Base-by-base conservation (phyloP, 2,888 invertebrate species). In the Dimorphilus gyrociliatus region DNA sequence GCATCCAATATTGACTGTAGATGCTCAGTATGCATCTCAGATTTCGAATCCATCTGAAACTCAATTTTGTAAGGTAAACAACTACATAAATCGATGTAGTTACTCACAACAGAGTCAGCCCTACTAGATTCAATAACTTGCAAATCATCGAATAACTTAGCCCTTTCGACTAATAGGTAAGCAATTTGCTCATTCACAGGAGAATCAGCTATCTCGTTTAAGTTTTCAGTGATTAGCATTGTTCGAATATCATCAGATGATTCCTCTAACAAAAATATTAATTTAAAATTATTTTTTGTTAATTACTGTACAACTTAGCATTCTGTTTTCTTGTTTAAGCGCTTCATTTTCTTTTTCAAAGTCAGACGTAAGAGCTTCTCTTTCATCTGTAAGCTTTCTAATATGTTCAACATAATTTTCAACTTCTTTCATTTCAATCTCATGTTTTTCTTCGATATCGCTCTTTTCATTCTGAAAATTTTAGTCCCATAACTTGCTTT, bases 181-280 rank as follows among this genome's bases (percentile, higher is more conserved):
- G 65, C 63, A 32, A 66, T 59, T 54, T 66, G 55, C 42, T 67
- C 64, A 32, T 61, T 60, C 8, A 60, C 50, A 4, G 58, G 51
- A 14, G 57, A 52, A 19, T 52, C 44, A 10, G 59, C 54, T 24
- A 63, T 55, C 33, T 64, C 62, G 4, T 50, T 53, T 29, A 65
- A 45, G 1, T 63, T 64, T 36, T 62, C 63, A 38, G 60, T 57
- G 14, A 52, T 45, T 29, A 65, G 44, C 53, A 64, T 58, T 30
- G 55, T 55, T 15, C 45, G 39, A 4, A 53, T 51, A 37, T 58
- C 58, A 32, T 48, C 30, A 24, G 26, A n/a, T 10, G n/a, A 21
- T 15, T 6, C 15, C 15, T 24, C 15, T 13, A 8, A 5, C 13
- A 4, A n/a, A 10, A 10, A n/a, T 10, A 21, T 10, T 21, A 21